Evolutionary conservation across 2,888 invertebrate genomes (phyloP), one percentile per base, ranked within the genome.

Genomic region (Rhogogaster chlorosoma): DNA sequence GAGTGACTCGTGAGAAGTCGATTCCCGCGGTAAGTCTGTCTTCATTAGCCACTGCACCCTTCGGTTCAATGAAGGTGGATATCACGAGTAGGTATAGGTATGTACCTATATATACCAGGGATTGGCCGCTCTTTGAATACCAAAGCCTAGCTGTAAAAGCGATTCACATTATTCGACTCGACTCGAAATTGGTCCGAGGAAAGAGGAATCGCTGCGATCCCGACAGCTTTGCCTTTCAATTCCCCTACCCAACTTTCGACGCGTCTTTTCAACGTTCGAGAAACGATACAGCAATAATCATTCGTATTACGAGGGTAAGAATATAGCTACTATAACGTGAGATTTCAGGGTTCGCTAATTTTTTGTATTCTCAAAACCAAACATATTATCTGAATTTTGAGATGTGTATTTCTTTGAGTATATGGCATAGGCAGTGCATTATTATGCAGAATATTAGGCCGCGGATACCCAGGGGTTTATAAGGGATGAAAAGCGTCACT

Each of bases 91-190:
- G 45, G 42, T 61, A 10, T 61, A 80, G 22, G 49, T 22, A 22
- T 12, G 45, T 18, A 18, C 53, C 53, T n/a, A 53, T 53, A 45
- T 7, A 32, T 45, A 49, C 49, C 45, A 45, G 64, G 67, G 83
- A 67, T 26, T 45, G 67, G 15, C 36, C 70, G 83, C 83, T 83
- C 45, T 45, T 83, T 83, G 83, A 83, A 83, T 83, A 83, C 70
- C 32, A 67, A 83, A 83, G 83, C 67, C 83, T 57, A 61, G 45
- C 45, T 29, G 70, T 64, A 83, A 67, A 45, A 83, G 26, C 83
- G 70, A 67, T 83, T 87, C 87, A 85, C 88, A 87, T 88, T 87
- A 89, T 89, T 88, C 87, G 88, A 89, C 87, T 88, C 88, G 87
- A 87, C 88, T 89, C 88, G 87, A 88, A 89, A 89, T 88, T 86